Percentiles rank a stretch among this genome's conserved stretches.
phyloP scores from a whole-genome alignment of 2,797 vertebrate genomes.

The Ceryle rudis region DNA sequence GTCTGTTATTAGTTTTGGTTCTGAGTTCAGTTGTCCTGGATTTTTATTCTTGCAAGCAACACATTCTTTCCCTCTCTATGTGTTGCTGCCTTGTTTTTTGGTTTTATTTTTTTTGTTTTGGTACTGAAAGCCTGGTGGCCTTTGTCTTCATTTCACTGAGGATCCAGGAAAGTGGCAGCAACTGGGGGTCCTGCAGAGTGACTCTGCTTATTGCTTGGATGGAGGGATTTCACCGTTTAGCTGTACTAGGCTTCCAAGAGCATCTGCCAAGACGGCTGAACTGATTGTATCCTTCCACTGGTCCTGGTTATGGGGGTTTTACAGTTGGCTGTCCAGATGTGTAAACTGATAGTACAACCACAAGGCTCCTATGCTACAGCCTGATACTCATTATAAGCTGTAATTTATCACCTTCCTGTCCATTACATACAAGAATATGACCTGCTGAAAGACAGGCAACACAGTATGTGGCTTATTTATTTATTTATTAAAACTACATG shows the following conservation, averaged over 20 bases:
- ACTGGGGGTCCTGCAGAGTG: background rate
- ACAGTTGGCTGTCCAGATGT: background rate
- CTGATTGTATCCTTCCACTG: background rate
- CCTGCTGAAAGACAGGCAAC: background rate
- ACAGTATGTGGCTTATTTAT: background rate
- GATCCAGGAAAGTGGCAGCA: background rate
- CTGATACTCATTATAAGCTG: background rate
- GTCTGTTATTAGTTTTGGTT: background rate
- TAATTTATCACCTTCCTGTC: background rate
- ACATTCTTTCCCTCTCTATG: rapidly evolving
- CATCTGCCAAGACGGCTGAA: background rate
- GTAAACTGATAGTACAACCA: background rate
- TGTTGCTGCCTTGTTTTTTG: background rate
- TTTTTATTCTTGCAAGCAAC: background rate
- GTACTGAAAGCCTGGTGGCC: background rate
- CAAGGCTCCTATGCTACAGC: background rate
- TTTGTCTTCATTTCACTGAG: background rate
- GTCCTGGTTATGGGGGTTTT: background rate
- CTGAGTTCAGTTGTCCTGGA: background rate
- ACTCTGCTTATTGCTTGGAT: background rate
- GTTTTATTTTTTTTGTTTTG: background rate
- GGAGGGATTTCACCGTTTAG: background rate
- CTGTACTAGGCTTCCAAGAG: background rate
- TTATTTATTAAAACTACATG: background rate
- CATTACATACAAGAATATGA: background rate